Base-by-base conservation (phyloP, 2,888 invertebrate genomes). In the Hypomecis atomaria region DNA sequence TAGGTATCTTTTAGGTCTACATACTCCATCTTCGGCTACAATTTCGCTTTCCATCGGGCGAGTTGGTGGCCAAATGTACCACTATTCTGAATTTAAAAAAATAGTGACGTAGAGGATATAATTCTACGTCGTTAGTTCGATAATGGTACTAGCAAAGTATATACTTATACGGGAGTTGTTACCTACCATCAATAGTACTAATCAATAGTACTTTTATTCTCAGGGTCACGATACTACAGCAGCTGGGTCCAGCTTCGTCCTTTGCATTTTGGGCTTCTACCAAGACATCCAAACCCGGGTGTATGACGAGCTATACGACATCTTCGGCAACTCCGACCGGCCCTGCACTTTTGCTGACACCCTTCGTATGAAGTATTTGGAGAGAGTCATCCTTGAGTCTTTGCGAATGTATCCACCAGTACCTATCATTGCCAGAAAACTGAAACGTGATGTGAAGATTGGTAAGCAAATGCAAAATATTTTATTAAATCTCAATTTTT, bases 221-320 rank as follows among this genome's bases (percentile, higher is more conserved):
- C 54, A 92, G 93, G 93, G 93, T 10, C 93, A 93, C 68, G 93
- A 93, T 66, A 93, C 93, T 0, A 93, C 90, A 0, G 92, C 93
- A 8, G 96, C 98, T 40, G 98, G 96, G 0, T 96, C 97, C 70
- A 97, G 96, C 82, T 98, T 98, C 94, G 96, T 96, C 66, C 92
- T 98, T 6, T 96, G 96, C 72, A 93, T 98, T 78, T 94, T 98
- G 80, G 98, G 97, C 5, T 94, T 96, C 48, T 95, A 98, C 79
- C 96, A 96, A 45, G 94, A 97, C 9, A 95, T 98, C 47, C 98
- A 98, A 88, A 93, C 94, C 0, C 95, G 90, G 75, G 96, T 96
- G 0, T 94, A 95, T 75, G 94, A 96, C 66, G 97, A 97, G 78
- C 84, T 97, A 52, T 95, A 96, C 70, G 94, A 94, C 23, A 96